Conservation (phyloP, 2,888 invertebrate genomes). For the Parnassius apollo region DNA sequence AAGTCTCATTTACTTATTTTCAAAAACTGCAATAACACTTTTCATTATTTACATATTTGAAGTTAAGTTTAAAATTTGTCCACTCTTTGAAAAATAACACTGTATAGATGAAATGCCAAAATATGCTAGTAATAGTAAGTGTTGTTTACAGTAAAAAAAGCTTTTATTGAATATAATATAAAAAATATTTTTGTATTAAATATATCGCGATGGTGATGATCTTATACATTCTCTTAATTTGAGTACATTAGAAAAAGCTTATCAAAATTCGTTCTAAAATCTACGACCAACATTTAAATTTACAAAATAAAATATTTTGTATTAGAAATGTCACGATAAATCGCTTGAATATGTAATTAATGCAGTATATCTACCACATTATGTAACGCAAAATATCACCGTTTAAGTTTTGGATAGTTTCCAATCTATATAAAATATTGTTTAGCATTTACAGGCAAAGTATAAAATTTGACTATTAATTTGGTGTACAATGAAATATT, state of each 20-base stretch:
- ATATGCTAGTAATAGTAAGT: too few relatives aligned
- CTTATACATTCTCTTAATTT: too few relatives aligned
- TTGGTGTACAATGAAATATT: background rate
- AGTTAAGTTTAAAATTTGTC: too few relatives aligned
- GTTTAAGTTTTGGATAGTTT: slow-evolving; percentile 4
- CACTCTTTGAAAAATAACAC: too few relatives aligned
- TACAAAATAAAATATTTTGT: slow-evolving; percentile 7
- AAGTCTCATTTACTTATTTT: too few relatives aligned
- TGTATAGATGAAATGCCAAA: too few relatives aligned
- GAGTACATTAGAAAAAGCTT: background rate
- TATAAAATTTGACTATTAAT: background rate
- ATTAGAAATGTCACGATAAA: slow-evolving; percentile 3
- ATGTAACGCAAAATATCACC: background rate
- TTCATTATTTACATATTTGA: too few relatives aligned
- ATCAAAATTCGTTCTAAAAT: background rate
- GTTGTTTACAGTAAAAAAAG: too few relatives aligned
- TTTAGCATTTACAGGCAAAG: background rate
- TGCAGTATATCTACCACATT: slow-evolving; percentile 5
- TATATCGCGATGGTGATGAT: too few relatives aligned
- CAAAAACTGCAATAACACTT: too few relatives aligned
- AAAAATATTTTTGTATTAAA: too few relatives aligned
- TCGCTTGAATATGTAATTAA: slow-evolving; percentile 6
- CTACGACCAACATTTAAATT: background rate
- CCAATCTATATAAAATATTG: slow-evolving; percentile 1
- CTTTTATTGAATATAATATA: too few relatives aligned